A percentile compares a stretch with the other conserved stretches of the same genome.
Conservation (phyloP, 2,113 vertebrate species). For the Numenius arquata region DNA sequence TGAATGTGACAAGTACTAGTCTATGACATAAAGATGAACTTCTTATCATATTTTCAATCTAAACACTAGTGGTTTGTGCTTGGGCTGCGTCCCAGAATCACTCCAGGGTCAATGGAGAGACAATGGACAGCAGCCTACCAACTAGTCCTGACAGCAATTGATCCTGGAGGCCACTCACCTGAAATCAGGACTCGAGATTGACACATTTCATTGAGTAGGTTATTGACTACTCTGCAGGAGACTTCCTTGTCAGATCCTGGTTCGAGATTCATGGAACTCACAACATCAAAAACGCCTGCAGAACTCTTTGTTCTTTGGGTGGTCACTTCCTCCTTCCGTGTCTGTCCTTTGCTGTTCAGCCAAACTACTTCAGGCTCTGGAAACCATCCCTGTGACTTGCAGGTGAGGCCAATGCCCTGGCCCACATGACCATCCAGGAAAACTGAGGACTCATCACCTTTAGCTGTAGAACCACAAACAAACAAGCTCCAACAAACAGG, state of each 20-base stretch:
- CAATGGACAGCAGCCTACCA: background rate
- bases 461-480: background rate
- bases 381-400: background rate
- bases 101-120: too few species aligned
- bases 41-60: background rate
- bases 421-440: background rate
- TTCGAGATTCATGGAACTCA: background rate
- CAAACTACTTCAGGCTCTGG: background rate
- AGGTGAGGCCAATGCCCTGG: background rate
- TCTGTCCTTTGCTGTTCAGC: background rate
- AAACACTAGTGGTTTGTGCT: background rate
- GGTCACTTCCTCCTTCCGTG: background rate
- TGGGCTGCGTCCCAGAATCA: background rate
- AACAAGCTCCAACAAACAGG: background rate
- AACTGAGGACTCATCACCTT: background rate
- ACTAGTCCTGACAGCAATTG: too few species aligned
- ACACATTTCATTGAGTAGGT: background rate
- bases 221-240: background rate
- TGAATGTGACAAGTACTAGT: background rate
- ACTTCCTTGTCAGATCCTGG: background rate
- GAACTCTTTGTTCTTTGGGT: background rate
- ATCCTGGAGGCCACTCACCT: background rate
- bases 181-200: background rate
- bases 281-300: background rate
- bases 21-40: background rate